Base-by-base conservation (phyloP, 2,113 vertebrate genomes). In the Hylia prasina region DNA sequence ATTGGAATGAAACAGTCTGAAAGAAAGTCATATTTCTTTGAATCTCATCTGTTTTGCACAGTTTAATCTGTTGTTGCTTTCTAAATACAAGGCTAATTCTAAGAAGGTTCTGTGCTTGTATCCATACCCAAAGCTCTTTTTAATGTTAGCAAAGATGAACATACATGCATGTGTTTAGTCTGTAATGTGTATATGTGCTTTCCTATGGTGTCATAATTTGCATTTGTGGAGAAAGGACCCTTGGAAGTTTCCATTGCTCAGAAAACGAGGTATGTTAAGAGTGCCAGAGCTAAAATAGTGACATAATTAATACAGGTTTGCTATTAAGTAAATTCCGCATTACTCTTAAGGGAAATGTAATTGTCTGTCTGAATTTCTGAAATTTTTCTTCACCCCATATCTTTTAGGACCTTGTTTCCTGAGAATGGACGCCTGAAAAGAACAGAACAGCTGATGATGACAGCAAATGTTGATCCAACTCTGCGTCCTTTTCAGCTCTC, bases 351-450 rank as follows among this genome's bases (percentile, higher is more conserved):
- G n/a, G 11, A 72, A 91, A 72, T n/a, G 8, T 28, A 70, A 61
- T 35, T 65, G 19, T 37, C 23, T 82, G 14, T 68, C 39, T 78
- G 48, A 77, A 50, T 51, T 87, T n/a, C 50, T 85, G 37, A 44
- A 35, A 35, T 33, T 66, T 70, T 33, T 73, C 71, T 83, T 40
- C 40, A 54, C 37, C 37, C 15, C 3, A 3, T 42, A 50, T 24
- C 58, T 79, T 94, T 75, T 97, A 99, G 99, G 91, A 98, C 98
- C 97, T 90, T 99, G 95, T 99, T 99, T 97, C 99, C 99, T 2
- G 98, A 99, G 98, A 97, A 89, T 1, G 92, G 95, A 35, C 98
- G 99, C 15, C 42, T 95, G 6, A 97, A 99, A 92, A 97, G 98
- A 96, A 98, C 99, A 0, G 98, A 97, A 80, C 97, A 97, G 87